These are phyloP conservation scores for Sebastes baramenuke DNA, from an alignment of 2,797 vertebrate genomes.

Conservation along the genomic window DNA sequence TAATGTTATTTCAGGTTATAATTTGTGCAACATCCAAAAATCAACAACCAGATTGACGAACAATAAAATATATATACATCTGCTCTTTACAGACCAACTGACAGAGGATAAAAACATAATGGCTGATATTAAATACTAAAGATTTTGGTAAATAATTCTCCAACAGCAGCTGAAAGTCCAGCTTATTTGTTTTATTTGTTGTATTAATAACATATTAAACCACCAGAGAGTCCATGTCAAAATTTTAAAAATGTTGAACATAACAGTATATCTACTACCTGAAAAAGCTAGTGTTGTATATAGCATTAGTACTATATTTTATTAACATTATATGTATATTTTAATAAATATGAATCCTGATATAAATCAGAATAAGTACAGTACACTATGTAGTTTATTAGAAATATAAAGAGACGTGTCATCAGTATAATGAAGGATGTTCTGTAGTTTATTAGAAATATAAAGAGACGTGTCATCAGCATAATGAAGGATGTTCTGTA, in stretches of 20 bases:
- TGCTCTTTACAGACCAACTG: background rate
- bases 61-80: background rate
- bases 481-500: background rate
- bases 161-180: too few species aligned
- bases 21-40: background rate
- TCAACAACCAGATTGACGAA: background rate
- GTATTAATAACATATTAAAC: background rate
- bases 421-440: background rate
- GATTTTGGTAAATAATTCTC: too few species aligned
- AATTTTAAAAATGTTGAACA: background rate
- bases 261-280: background rate
- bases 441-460: background rate
- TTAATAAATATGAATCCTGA: background rate
- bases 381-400: background rate
- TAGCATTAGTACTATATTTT: background rate
- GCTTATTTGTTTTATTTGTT: background rate
- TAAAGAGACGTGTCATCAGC: background rate
- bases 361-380: background rate
- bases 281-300: background rate
- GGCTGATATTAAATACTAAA: too few species aligned
- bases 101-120: too few species aligned
- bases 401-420: background rate
- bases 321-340: too few species aligned
- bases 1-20: too few species aligned
- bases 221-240: background rate